phyloP scores from a whole-genome alignment of 2,888 invertebrate species.

The Idaea dimidiata region DNA sequence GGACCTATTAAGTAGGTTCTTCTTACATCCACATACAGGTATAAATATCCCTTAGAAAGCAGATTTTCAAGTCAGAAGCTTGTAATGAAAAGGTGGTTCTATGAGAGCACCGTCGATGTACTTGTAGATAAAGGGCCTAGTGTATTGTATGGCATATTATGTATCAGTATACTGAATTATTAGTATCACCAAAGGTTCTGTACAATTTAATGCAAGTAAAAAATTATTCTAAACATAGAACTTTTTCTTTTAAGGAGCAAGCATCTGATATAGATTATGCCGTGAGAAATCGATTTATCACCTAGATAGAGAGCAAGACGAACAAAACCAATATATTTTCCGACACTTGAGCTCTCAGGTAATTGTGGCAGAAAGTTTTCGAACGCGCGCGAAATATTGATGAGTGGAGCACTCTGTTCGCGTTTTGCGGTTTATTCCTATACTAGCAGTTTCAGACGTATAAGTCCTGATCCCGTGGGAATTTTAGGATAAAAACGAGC shows the following conservation, averaged over 20 bases:
- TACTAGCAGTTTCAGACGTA: not conserved
- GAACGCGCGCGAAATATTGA: conserved; percentile 74
- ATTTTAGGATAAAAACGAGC: no score
- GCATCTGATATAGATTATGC: conserved; percentile 40
- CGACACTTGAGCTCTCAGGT: conserved; percentile 80
- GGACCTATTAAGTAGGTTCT: no score
- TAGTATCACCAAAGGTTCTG: not conserved
- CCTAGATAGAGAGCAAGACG: conserved; percentile 58
- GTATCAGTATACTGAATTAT: no score
- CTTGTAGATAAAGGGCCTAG: no score
- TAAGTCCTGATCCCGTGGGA: no score
- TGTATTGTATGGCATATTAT: no score
- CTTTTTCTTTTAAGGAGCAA: not conserved
- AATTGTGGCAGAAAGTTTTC: conserved; percentile 80
- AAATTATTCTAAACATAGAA: not conserved
- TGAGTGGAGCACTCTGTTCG: conserved; percentile 48
- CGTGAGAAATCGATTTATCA: conserved; percentile 54
- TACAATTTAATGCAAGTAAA: not conserved
- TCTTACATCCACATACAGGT: no score
- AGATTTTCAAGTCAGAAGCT: no score
- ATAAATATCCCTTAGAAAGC: no score
- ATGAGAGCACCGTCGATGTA: no score
- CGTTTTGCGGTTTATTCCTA: conserved; percentile 34
- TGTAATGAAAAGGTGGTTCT: no score
- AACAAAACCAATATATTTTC: conserved; percentile 79